Evolutionary conservation across 2,113 vertebrate genomes (phyloP), one percentile per base, ranked within the genome.

Genomic region (Pseudolaguvia tuberculata): DNA sequence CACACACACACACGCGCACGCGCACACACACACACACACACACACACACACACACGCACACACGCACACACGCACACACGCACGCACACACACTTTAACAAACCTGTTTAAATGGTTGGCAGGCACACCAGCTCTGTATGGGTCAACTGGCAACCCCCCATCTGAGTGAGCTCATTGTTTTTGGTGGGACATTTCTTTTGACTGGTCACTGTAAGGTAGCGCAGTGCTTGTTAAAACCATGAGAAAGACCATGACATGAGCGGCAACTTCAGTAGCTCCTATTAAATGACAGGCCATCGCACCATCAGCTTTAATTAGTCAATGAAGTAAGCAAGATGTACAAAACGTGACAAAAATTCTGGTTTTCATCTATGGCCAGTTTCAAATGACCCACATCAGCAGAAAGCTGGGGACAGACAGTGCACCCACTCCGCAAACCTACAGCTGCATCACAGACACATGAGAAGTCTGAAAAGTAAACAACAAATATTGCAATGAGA

Each of bases 231-330:
- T 59, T 48, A 72, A 72, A 58, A 18, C 25, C 23, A 59, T 18
- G 35, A 69, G 29, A 61, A 48, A 76, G 78, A 78, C 80, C 57
- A 80, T 79, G 82, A 80, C 84, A 83, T 85, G 75, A 80, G 85
- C 84, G 83, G 89, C 80, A 83, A 84, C 88, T 90, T 91, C 89
- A 89, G 87, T 89, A 82, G 84, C 62, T 82, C 83, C 86, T 86
- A 89, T 88, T 89, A 90, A 88, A 88, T 88, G 90, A 89, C 86
- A 87, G 87, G 88, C 80, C 83, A 77, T 83, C 85, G 85, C 75
- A 85, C 86, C 85, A 85, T 89, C 87, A 87, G 88, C 85, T 86
- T 86, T 87, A 86, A 90, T 91, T 90, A 91, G 86, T 84, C 87
- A 84, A 83, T 82, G 80, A 81, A 88, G n/a, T n/a, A n/a, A n/a